phyloP scores from a whole-genome alignment of 2,888 invertebrate genomes.

The Amiota mariae region DNA sequence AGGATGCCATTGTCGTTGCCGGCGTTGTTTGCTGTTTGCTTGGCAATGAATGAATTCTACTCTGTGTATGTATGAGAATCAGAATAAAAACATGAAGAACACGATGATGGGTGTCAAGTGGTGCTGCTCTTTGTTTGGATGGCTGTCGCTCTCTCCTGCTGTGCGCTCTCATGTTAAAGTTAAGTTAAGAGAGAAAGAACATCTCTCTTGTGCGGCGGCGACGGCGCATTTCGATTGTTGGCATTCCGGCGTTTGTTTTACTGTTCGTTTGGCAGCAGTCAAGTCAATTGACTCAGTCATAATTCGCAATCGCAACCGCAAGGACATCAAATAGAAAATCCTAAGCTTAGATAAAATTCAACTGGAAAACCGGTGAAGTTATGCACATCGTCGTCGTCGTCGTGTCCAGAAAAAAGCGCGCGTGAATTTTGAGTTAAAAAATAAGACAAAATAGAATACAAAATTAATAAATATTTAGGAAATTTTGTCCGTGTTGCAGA shows the following conservation, averaged over 20 bases:
- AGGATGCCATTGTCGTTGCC: conserved; percentile 34
- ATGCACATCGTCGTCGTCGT: not conserved
- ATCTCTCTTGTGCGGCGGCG: conserved; percentile 27
- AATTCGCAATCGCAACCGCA: conserved; percentile 68
- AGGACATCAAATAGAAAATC: conserved; percentile 57
- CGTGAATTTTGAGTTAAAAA: conserved; percentile 14
- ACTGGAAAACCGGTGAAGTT: conserved; percentile 7
- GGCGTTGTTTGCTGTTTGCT: not conserved
- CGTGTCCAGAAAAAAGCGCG: not conserved
- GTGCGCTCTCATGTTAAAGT: conserved; percentile 30
- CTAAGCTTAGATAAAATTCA: not conserved
- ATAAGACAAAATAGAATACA: not conserved
- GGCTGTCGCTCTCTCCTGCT: conserved; percentile 28
- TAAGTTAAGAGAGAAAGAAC: conserved; percentile 40
- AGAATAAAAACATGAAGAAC: not conserved
- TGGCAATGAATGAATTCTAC: conserved; percentile 35
- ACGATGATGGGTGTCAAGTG: not conserved
- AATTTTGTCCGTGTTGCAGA: too few species aligned
- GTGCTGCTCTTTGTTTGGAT: not conserved
- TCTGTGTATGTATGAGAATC: conserved; percentile 38
- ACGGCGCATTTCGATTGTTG: conserved; percentile 34
- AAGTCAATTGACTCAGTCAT: conserved; percentile 59
- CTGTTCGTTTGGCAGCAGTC: conserved; percentile 46
- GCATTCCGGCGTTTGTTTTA: conserved; percentile 37
- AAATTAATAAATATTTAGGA: not conserved